Base-by-base conservation (phyloP, 2,888 invertebrate genomes). In the Callosobruchus maculatus region DNA sequence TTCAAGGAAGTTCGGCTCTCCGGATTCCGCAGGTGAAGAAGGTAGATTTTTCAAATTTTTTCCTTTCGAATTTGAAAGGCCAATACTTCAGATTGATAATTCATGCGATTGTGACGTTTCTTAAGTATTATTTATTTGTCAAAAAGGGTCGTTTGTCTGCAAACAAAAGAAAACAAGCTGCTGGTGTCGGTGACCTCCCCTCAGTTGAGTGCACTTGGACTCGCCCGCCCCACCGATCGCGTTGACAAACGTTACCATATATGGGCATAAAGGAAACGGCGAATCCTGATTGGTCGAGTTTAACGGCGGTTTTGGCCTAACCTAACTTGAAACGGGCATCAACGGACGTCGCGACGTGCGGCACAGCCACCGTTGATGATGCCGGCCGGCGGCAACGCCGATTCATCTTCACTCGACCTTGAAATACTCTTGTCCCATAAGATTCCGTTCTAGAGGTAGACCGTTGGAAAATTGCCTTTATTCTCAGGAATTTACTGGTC, bases 221-320 rank as follows among this genome's bases (percentile, higher is more conserved):
- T 86, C 85, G 84, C 81, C 88, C 88, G 81, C 86, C 88, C 87
- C 88, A 87, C 89, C 88, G 88, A 86, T 85, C 87, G 86, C 89
- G 89, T 89, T 90, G 89, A 91, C 90, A 90, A 85, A 90, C 90
- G 90, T 92, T 91, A 91, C 93, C 93, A 91, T 93, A 93, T 93
- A 93, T 92, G 93, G 93, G 91, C 92, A 93, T 93, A 91, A 90
- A 92, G 91, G 90, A 90, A 90, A 90, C 89, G 85, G 88, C 85
- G 89, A 84, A 82, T 85, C 88, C 86, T 88, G 89, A 93, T 93
- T 93, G 93, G 93, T 79, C 74, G 78, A 26, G 70, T 74, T 49
- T 77, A 77, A 77, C 77, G 80, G 76, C 81, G 82, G 81, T 82
- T 82, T 81, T 81, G 84, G 81, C 84, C 85, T 85, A 85, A 85